Evolutionary conservation across 2,113 vertebrate species (phyloP).

Genomic region (Nerophis lumbriciformis): DNA sequence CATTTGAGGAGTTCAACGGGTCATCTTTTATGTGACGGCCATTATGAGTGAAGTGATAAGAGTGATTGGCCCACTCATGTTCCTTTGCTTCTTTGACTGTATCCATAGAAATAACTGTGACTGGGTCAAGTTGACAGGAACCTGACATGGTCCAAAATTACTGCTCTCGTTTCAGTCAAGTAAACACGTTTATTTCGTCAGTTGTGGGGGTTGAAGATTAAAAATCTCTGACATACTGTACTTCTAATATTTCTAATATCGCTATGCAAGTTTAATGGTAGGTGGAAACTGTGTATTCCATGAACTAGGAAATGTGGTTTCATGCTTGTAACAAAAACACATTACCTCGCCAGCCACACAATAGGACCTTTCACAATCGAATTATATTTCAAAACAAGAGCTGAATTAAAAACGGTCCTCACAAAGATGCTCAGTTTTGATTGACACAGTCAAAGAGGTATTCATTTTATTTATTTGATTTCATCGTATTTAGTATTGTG

Average conservation of each 20-base stretch:
- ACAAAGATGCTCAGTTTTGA: not conserved
- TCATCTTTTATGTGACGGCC: conserved; percentile 69
- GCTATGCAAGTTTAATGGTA: conserved; percentile 1
- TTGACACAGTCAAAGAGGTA: not conserved
- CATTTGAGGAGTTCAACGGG: conserved; percentile 68
- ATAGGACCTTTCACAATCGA: not conserved
- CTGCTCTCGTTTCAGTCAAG: conserved; percentile 1
- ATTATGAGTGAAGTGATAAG: conserved; percentile 72
- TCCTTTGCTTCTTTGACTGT: conserved; percentile 52
- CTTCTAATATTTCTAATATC: not conserved
- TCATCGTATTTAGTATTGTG: not conserved
- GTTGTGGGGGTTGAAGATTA: not conserved
- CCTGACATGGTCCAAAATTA: conserved; percentile 30
- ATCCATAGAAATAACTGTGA: conserved; percentile 56
- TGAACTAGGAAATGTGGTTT: not conserved
- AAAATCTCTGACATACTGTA: not conserved
- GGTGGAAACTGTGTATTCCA: not conserved
- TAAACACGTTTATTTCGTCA: conserved; percentile 10
- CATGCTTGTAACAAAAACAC: not conserved
- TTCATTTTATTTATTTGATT: not conserved
- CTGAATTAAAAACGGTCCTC: not conserved
- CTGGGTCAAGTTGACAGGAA: conserved; percentile 59
- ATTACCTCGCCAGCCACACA: not conserved
- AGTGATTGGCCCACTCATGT: conserved; percentile 64
- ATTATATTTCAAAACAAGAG: not conserved